Conservation (phyloP, 1,140 invertebrate species). For the Drosophila nigromelanica region DNA sequence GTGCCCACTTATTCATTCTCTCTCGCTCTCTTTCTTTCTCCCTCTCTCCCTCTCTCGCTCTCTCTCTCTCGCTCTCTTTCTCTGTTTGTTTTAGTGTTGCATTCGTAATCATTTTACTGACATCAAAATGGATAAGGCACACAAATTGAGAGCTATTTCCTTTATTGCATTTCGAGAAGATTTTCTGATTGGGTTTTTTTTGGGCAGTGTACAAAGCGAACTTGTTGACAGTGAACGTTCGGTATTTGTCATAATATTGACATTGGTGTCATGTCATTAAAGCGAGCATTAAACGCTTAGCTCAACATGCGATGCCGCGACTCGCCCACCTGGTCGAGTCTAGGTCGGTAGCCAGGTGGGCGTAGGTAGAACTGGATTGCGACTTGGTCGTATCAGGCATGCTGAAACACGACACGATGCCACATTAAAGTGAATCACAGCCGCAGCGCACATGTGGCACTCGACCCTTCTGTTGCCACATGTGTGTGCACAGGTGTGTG, state of each 20-base stretch:
- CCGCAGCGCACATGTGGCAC: slow-evolving; percentile 27
- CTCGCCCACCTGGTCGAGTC: slow-evolving; percentile 19
- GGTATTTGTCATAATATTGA: slow-evolving; percentile 72
- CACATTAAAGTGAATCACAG: slow-evolving; percentile 53
- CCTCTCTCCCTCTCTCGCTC: no score
- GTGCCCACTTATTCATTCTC: neutral
- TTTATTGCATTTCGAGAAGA: no score
- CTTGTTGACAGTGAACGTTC: slow-evolving; percentile 68
- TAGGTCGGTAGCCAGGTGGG: neutral
- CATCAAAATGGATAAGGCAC: neutral
- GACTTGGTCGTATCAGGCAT: slow-evolving; percentile 14
- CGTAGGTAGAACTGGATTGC: neutral
- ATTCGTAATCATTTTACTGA: neutral
- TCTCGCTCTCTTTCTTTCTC: neutral
- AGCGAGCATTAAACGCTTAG: slow-evolving; percentile 71
- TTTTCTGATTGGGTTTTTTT: neutral
- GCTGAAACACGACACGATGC: slow-evolving; percentile 49
- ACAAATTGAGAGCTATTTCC: no score
- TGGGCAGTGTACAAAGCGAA: slow-evolving; percentile 49
- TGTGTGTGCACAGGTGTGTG: slow-evolving; percentile 32
- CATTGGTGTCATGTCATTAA: slow-evolving; percentile 81
- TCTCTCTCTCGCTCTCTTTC: no score
- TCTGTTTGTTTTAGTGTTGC: neutral
- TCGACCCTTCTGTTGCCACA: slow-evolving; percentile 36
- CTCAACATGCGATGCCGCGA: slow-evolving; percentile 62